Conservation (phyloP, 1,140 invertebrate genomes). For the Drosophila lowei region DNA sequence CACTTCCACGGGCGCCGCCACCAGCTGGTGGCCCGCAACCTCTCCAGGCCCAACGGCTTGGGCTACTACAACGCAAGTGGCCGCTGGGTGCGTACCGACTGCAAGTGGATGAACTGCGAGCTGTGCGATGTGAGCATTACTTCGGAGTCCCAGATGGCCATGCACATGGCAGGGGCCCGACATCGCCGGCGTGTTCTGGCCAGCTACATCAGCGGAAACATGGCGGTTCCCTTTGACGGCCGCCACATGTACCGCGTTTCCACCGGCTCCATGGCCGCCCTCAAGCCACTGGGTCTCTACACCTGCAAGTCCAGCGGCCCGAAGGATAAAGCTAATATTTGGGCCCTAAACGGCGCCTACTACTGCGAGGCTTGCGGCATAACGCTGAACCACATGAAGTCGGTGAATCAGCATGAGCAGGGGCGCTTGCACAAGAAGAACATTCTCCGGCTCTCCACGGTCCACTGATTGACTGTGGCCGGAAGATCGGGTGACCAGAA, state of each 20-base stretch:
- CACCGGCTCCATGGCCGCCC: constrained; percentile 35
- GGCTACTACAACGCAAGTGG: constrained; percentile 78
- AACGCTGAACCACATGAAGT: constrained; percentile 85
- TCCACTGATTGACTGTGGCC: not conserved
- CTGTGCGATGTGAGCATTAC: constrained; percentile 83
- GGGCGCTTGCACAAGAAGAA: constrained; percentile 85
- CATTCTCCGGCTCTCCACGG: constrained; percentile 13
- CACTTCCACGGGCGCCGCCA: constrained; percentile 84
- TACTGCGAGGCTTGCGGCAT: constrained; percentile 87
- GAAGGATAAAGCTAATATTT: constrained; percentile 52
- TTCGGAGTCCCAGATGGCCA: constrained; percentile 83
- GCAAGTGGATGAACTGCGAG: constrained; percentile 77
- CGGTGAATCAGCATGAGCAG: constrained; percentile 86
- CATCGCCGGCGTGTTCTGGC: constrained; percentile 73
- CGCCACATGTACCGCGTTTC: constrained; percentile 45
- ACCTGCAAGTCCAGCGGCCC: constrained; percentile 4
- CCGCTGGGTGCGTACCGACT: constrained; percentile 74
- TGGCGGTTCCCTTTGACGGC: constrained; percentile 12
- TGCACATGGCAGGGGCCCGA: constrained; percentile 82
- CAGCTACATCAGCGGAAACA: not conserved
- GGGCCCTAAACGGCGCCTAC: constrained; percentile 85
- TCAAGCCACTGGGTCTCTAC: constrained; percentile 33
- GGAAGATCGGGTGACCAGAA: too few species aligned
- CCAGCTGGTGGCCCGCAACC: constrained; percentile 61
- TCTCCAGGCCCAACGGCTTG: constrained; percentile 61